These are phyloP conservation scores for Amphiura filiformis DNA, from an alignment of 35 echinoderm and acorn worm species.

Conservation along the genomic window DNA sequence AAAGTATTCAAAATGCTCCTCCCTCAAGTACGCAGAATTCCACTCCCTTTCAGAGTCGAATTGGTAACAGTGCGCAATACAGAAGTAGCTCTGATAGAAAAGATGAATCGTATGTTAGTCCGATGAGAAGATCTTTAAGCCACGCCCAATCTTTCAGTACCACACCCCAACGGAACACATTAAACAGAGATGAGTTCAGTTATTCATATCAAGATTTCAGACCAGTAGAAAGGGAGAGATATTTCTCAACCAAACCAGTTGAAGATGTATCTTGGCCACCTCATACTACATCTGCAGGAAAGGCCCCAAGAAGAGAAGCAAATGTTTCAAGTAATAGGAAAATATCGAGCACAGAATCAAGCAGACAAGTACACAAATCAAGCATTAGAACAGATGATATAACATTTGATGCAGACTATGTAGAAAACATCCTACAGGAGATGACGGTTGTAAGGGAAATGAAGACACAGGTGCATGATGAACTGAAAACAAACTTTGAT, in stretches of 20 bases:
- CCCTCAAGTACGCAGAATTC: background rate
- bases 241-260: background rate
- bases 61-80: background rate
- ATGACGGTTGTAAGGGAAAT: conserved; percentile 50
- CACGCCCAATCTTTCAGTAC: background rate
- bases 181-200: background rate
- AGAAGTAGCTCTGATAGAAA: background rate
- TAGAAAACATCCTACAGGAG: conserved; percentile 60
- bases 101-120: background rate
- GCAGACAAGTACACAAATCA: background rate
- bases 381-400: background rate
- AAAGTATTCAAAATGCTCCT: no score
- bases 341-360: background rate
- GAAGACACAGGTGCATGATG: conserved; percentile 51
- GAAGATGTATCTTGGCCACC: background rate
- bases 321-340: background rate
- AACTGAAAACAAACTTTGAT: conserved; percentile 48
- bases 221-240: background rate
- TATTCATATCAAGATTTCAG: conserved; percentile 7
- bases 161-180: background rate
- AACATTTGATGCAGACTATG: conserved; percentile 49
- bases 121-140: background rate
- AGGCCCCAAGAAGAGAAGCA: background rate
- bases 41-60: background rate
- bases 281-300: no score